Conservation (phyloP, 2,113 vertebrate species). For the Ictalurus punctatus region DNA sequence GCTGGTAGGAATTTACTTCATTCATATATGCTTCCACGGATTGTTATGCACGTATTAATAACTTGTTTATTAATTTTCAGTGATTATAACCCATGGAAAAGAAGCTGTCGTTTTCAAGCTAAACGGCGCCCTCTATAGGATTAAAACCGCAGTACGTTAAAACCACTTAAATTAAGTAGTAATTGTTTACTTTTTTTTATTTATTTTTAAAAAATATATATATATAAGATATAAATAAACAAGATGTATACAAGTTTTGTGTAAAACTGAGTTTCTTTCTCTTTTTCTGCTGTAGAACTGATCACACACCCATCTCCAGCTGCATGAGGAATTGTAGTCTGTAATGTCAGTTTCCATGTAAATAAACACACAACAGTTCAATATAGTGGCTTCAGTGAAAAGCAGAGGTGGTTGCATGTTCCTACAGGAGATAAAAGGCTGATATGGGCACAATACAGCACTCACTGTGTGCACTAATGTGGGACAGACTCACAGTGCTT, state of each 20-base stretch:
- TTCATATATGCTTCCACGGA: background rate
- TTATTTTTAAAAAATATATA: background rate
- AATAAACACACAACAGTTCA: background rate
- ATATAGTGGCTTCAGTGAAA: background rate
- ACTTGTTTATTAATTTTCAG: background rate
- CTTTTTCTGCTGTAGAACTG: background rate
- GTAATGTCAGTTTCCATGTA: background rate
- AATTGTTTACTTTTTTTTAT: background rate
- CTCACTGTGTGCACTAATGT: slow-evolving; percentile 67
- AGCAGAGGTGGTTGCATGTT: background rate
- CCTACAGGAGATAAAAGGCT: background rate
- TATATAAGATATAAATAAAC: no score
- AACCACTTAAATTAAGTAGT: background rate
- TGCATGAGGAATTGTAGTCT: background rate
- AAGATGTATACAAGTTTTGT: background rate
- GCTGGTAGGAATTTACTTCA: background rate
- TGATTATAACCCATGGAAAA: background rate
- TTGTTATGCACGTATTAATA: background rate
- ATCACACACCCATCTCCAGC: background rate
- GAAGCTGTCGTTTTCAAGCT: no score
- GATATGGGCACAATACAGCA: slow-evolving; percentile 31
- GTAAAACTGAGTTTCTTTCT: background rate
- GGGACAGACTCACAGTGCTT: slow-evolving; percentile 67
- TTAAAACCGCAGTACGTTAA: background rate
- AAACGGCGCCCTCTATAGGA: background rate